Evolutionary conservation across 2,888 invertebrate species (phyloP).

Genomic region (Perizoma flavofasciatum): DNA sequence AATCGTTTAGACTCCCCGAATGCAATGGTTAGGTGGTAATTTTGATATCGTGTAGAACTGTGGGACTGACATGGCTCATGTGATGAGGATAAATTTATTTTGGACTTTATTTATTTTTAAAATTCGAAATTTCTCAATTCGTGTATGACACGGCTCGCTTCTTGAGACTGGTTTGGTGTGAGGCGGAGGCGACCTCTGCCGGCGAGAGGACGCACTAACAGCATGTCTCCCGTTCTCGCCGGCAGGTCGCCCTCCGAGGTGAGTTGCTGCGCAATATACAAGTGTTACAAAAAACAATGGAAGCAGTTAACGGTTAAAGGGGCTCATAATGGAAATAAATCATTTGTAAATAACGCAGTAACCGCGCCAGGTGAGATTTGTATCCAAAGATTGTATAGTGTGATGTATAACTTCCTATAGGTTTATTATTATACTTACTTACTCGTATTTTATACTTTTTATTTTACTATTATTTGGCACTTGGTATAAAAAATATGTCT

Average conservation of each 20-base stretch:
- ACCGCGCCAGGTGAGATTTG: conserved; percentile 64
- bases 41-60: conserved; percentile 69
- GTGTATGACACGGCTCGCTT: conserved; percentile 78
- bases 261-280: conserved; percentile 40
- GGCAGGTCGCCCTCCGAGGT: conserved; percentile 36
- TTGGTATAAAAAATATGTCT: conserved; percentile 58
- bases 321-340: conserved; percentile 6
- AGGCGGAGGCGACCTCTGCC: conserved; percentile 36
- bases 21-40: conserved; percentile 61
- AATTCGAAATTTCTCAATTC: conserved; percentile 64
- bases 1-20: conserved; percentile 24
- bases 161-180: conserved; percentile 72
- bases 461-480: conserved; percentile 71
- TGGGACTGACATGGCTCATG: conserved; percentile 79
- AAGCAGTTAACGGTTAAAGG: conserved; percentile 1
- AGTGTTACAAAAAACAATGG: conserved; percentile 1
- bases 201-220: conserved; percentile 4
- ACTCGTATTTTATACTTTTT: conserved; percentile 77
- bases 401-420: conserved; percentile 80
- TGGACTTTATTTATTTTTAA: conserved; percentile 46
- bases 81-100: conserved; percentile 75
- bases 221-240: conserved; percentile 7
- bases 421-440: conserved; percentile 57
- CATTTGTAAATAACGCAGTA: conserved; percentile 32
- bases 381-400: conserved; percentile 82